Evolutionary conservation across 2,797 vertebrate species (phyloP), one percentile per base, ranked within the genome.

Genomic region (Loriculus beryllinus): DNA sequence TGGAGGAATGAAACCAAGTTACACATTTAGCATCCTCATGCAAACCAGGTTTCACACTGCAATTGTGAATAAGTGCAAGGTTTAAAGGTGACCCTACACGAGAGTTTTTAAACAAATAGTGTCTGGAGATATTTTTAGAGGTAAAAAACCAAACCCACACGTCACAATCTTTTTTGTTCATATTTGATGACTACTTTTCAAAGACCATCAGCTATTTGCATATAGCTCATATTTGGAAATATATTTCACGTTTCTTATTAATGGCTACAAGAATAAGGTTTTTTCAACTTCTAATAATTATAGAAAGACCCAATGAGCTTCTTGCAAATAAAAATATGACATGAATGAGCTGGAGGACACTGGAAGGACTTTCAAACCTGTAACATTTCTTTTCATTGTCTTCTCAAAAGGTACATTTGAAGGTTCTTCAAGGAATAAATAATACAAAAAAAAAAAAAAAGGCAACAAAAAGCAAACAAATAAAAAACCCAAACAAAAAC

Each of bases 1-100:
- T 84, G 64, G 91, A 78, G 78, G 90, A 95, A 57, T 25, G 42
- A 93, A 91, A 85, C 86, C 81, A 93, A 93, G 88, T 69, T 48
- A 88, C 4, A 78, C 63, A 63, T 88, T 88, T 68, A 86, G 60
- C 72, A 95, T 88, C 88, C 77, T 80, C 92, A 86, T 51, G 35
- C 70, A 95, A 92, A 79, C 74, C 72, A 65, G 78, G 82, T 77
- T 92, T 80, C 86, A 87, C 84, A 64, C 51, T 15, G 33, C 71
- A 57, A 45, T 80, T 70, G 68, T 70, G 52, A 89, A n/a, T 17
- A 60, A 77, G 65, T 11, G 29, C 40, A 49, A 68, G 48, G 78
- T 75, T 89, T 89, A 90, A 77, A 95, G 64, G 86, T 94, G 81
- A 82, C 76, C 62, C 90, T 75, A 82, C 5, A 60, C 37, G 23